These are phyloP conservation scores for Tetramorium bicarinatum DNA, from an alignment of 2,888 invertebrate genomes.

Conservation along the genomic window DNA sequence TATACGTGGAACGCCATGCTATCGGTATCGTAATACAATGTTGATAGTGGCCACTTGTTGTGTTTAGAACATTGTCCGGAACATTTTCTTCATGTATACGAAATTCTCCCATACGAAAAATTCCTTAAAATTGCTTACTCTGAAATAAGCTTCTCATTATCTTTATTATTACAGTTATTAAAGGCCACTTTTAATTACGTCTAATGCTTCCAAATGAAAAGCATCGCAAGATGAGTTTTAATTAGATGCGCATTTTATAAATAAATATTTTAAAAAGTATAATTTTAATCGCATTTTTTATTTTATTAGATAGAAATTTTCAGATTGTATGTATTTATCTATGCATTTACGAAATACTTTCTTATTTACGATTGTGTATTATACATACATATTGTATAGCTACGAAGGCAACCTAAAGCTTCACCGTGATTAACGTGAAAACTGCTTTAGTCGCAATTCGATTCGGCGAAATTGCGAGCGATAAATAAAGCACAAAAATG, in stretches of 20 bases:
- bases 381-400: background rate
- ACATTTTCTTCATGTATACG: background rate
- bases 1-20: conserved; percentile 41
- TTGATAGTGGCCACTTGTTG: conserved; percentile 55
- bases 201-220: background rate
- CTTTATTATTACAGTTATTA: background rate
- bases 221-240: background rate
- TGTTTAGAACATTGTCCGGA: conserved; percentile 32
- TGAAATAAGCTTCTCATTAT: background rate
- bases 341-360: background rate
- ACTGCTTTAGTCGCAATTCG: conserved; percentile 14
- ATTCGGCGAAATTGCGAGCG: background rate
- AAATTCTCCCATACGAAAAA: background rate
- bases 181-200: background rate
- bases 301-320: background rate
- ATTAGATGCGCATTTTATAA: background rate
- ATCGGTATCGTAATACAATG: conserved; percentile 43
- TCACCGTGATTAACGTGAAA: background rate
- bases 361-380: background rate
- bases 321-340: background rate
- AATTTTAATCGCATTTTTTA: background rate
- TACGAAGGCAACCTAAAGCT: background rate
- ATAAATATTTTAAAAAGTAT: background rate
- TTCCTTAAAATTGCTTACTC: background rate
- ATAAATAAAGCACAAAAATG: conserved; percentile 7